phyloP scores from a whole-genome alignment of 2,797 vertebrate genomes.

The Borostomias antarcticus region DNA sequence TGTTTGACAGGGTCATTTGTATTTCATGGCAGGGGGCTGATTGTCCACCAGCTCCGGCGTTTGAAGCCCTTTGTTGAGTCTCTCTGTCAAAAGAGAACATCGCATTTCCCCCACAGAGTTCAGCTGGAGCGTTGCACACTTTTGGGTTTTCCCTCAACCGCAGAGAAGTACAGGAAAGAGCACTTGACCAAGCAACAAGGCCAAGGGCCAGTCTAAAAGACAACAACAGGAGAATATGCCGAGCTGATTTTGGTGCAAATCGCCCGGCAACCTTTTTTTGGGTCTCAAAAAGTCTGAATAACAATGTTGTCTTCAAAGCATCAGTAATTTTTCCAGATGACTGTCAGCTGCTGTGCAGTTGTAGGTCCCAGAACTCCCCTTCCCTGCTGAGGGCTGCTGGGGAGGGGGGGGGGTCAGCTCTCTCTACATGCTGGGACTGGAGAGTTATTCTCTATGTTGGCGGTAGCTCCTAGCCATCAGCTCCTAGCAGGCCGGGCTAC shows the following conservation, averaged over 20 bases:
- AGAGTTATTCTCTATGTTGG: conserved; percentile 55
- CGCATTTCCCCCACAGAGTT: conserved; percentile 30
- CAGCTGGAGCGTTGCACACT: conserved; percentile 28
- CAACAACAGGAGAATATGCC: conserved; percentile 20
- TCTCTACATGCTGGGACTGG: conserved; percentile 54
- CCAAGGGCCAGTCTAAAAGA: background rate
- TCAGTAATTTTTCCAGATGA: conserved; percentile 61
- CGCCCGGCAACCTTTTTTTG: conserved; percentile 50
- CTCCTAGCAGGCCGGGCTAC: conserved; percentile 56
- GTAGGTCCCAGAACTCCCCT: conserved; percentile 35
- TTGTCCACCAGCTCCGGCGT: conserved; percentile 34
- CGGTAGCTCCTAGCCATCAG: conserved; percentile 57
- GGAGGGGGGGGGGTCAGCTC: conserved; percentile 31
- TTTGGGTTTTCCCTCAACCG: background rate
- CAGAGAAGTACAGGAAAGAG: conserved; percentile 35
- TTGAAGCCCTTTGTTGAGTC: conserved; percentile 34
- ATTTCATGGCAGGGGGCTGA: conserved; percentile 57
- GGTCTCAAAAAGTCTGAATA: conserved; percentile 56
- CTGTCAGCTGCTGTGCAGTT: conserved; percentile 49
- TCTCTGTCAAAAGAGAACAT: conserved; percentile 41
- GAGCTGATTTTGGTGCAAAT: conserved; percentile 49
- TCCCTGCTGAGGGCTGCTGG: conserved; percentile 44
- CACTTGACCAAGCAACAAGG: background rate
- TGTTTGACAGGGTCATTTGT: conserved; percentile 63
- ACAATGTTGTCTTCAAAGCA: conserved; percentile 60